Evolutionary conservation across 2,113 vertebrate genomes (phyloP), one percentile per base, ranked within the genome.

Genomic region (Furnarius figulus): DNA sequence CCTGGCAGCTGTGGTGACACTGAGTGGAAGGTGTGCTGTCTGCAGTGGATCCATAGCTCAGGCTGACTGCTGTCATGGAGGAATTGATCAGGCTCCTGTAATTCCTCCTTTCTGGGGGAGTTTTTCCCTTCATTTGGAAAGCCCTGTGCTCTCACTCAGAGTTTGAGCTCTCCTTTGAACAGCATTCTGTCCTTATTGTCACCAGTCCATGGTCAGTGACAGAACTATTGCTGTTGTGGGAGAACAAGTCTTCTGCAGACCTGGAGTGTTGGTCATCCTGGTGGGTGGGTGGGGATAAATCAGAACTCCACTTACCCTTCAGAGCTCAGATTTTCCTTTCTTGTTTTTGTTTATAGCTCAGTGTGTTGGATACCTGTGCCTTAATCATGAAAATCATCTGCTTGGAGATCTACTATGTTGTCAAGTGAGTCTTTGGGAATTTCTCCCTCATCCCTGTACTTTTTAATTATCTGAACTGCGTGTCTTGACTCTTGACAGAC

Each of bases 341-440:
- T 27, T 31, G 67, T 93, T 66, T 62, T 1, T 79, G 37, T 96
- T 94, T 40, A 30, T 96, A 99, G 99, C 98, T 99, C 66, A 99
- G 99, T 73, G 97, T 99, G 94, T 98, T 99, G 97, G 99, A 99
- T 96, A 99, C 99, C 19, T 99, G 99, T 94, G 99, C 99, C 59
- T 99, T 99, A 70, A 99, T 99, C 81, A 99, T 99, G 99, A 99
- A 99, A 97, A 99, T 99, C 30, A 99, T 99, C 56, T 99, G 99
- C 84, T 98, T 99, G 95, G 99, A 99, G 98, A 99, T 99, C 97
- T 99, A 99, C 97, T 99, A 99, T 50, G 99, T 99, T 50, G 99
- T 99, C 97, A 98, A 99, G 99, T 99, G 97, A 98, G 96, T 98
- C 72, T 76, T 90, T 86, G 50, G 10, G 50, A 68, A 35, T 67